Percentiles rank a stretch among this genome's conserved stretches.
Conservation (phyloP, 92 coral and sea anemone species). For the Anthopleura xanthogrammica region DNA sequence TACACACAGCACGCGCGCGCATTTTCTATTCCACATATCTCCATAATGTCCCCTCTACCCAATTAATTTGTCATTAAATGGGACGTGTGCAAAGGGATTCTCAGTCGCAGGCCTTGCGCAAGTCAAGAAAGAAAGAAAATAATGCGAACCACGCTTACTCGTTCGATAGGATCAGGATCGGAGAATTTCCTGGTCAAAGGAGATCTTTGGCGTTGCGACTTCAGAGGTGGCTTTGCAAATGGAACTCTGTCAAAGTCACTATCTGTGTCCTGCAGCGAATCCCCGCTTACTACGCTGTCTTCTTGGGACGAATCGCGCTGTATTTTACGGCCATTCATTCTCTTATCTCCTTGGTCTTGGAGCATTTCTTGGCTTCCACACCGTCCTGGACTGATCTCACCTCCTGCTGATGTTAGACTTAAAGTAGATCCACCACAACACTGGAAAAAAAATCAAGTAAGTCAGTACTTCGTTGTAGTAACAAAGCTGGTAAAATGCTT, state of each 20-base stretch:
- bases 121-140: background rate
- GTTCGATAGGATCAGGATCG: constrained; percentile 68
- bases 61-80: too few relatives aligned
- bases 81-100: background rate
- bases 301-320: constrained; percentile 84
- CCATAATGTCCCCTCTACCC: too few relatives aligned
- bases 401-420: constrained; percentile 62
- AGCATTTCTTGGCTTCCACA: constrained; percentile 70
- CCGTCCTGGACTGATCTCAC: constrained; percentile 56
- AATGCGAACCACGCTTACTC: constrained; percentile 5
- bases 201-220: constrained; percentile 35
- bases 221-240: constrained; percentile 36
- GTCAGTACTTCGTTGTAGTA: background rate
- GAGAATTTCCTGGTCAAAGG: constrained; percentile 69
- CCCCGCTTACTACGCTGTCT: constrained; percentile 89
- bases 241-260: constrained; percentile 72
- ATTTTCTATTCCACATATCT: too few relatives aligned
- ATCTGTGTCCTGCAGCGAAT: constrained; percentile 76
- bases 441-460: background rate
- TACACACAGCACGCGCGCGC: too few relatives aligned
- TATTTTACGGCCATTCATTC: constrained; percentile 61
- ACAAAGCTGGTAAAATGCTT: background rate
- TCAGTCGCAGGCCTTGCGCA: background rate
- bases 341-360: constrained; percentile 36
- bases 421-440: constrained; percentile 67